Evolutionary conservation across 2,888 invertebrate genomes (phyloP).

Genomic region (Thecophora atra): DNA sequence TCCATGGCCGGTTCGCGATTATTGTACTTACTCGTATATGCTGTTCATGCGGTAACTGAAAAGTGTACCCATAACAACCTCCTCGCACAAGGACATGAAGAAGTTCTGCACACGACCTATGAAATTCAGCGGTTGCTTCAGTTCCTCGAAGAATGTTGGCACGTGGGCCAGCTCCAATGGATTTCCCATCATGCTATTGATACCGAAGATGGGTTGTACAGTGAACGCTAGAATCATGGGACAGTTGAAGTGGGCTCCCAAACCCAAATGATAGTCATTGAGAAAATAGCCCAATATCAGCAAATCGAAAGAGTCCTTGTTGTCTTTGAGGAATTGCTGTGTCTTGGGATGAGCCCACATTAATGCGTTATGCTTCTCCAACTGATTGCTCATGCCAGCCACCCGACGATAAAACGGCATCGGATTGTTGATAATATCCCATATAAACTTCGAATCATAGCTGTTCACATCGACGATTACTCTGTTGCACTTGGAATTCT

Average conservation of each 20-base stretch:
- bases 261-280: constrained; percentile 59
- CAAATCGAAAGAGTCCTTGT: constrained; percentile 54
- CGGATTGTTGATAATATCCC: constrained; percentile 43
- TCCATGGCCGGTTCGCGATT: not conserved
- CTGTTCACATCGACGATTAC: constrained; percentile 43
- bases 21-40: constrained; percentile 16
- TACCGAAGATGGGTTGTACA: constrained; percentile 45
- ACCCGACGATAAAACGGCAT: constrained; percentile 44
- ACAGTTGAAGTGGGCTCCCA: constrained; percentile 59
- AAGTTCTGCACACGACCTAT: constrained; percentile 48
- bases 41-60: constrained; percentile 26
- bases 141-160: constrained; percentile 46
- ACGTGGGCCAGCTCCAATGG: constrained; percentile 53
- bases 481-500: constrained; percentile 50
- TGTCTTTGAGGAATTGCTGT: constrained; percentile 46
- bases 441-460: constrained; percentile 41
- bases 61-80: constrained; percentile 22
- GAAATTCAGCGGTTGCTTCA: constrained; percentile 49
- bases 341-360: constrained; percentile 47
- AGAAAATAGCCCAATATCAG: constrained; percentile 57
- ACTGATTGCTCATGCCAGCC: constrained; percentile 25
- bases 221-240: constrained; percentile 57
- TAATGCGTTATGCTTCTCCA: constrained; percentile 43
- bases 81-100: constrained; percentile 39
- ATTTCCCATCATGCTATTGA: constrained; percentile 53